Evolutionary conservation across 2,888 invertebrate genomes (phyloP).

Genomic region (Melipona bicolor): DNA sequence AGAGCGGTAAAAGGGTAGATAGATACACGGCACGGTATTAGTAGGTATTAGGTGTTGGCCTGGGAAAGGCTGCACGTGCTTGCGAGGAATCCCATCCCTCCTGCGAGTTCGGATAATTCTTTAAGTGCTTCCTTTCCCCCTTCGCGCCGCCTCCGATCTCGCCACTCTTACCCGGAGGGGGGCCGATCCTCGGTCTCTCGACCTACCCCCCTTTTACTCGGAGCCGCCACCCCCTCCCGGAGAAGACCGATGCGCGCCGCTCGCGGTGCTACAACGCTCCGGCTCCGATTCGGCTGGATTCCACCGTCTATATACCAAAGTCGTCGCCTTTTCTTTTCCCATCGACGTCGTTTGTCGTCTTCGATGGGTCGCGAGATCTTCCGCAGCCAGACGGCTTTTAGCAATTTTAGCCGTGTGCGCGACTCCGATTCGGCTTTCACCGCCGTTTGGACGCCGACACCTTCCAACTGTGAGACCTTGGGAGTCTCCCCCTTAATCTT

Average conservation of each 20-base stretch:
- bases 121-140: conserved; percentile 83
- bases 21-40: conserved; percentile 83
- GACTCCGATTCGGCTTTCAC: conserved; percentile 34
- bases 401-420: conserved; percentile 65
- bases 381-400: conserved; percentile 60
- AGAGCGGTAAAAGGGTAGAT: conserved; percentile 83
- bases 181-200: conserved; percentile 71
- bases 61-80: conserved; percentile 83
- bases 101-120: conserved; percentile 84
- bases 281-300: conserved; percentile 8
- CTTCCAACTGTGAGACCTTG: conserved; percentile 8
- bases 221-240: conserved; percentile 57
- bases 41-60: conserved; percentile 84
- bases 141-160: conserved; percentile 63
- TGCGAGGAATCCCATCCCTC: conserved; percentile 78
- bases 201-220: conserved; percentile 62
- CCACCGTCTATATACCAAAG: conserved; percentile 12
- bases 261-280: conserved; percentile 66
- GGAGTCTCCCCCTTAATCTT: conserved; percentile 57
- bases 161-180: conserved; percentile 68
- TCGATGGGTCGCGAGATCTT: conserved; percentile 25
- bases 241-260: conserved; percentile 59
- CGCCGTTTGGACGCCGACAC: conserved; percentile 16
- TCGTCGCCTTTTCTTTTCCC: neutral
- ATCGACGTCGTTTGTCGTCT: conserved; percentile 10